Evolutionary conservation across 2,797 vertebrate genomes (phyloP).

Genomic region (Gouania willdenowi): DNA sequence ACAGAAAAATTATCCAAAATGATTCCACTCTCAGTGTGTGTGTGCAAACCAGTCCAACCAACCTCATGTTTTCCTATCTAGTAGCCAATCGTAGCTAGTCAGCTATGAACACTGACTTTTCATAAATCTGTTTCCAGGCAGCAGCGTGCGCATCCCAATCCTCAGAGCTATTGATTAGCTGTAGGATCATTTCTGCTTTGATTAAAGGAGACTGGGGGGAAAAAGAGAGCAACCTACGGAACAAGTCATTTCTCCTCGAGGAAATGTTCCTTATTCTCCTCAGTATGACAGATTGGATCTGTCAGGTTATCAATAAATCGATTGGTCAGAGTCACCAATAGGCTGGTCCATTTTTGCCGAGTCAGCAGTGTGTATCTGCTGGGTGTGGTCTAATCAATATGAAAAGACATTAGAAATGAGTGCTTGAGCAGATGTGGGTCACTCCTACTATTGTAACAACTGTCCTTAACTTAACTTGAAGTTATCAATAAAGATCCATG

Average conservation of each 20-base stretch:
- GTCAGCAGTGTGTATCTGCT: neutral
- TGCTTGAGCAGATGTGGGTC: no score
- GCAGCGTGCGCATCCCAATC: slow-evolving; percentile 32
- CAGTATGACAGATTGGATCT: slow-evolving; percentile 17
- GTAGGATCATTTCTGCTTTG: slow-evolving; percentile 57
- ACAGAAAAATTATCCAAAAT: no score
- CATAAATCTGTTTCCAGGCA: slow-evolving; percentile 50
- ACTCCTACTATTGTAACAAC: no score
- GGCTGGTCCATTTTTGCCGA: slow-evolving; percentile 9
- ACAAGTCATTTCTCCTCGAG: slow-evolving; percentile 28
- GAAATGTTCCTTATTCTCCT: slow-evolving; percentile 6
- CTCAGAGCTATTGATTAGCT: slow-evolving; percentile 46
- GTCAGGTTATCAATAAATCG: slow-evolving; percentile 1
- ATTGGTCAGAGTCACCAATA: slow-evolving; percentile 18
- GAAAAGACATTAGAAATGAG: no score
- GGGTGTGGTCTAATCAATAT: no score
- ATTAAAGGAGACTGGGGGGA: slow-evolving; percentile 41
- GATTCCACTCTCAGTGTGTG: neutral
- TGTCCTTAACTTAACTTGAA: neutral
- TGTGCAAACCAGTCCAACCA: slow-evolving; percentile 2
- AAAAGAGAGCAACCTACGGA: slow-evolving; percentile 24
- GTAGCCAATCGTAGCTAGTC: slow-evolving; percentile 59
- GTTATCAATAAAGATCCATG: no score
- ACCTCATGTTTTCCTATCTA: slow-evolving; percentile 49
- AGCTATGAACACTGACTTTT: slow-evolving; percentile 46